Percentiles rank a stretch among this genome's conserved stretches.
Evolutionary conservation across 2,797 vertebrate species (phyloP).

Genomic region (Acipenser ruthenus): DNA sequence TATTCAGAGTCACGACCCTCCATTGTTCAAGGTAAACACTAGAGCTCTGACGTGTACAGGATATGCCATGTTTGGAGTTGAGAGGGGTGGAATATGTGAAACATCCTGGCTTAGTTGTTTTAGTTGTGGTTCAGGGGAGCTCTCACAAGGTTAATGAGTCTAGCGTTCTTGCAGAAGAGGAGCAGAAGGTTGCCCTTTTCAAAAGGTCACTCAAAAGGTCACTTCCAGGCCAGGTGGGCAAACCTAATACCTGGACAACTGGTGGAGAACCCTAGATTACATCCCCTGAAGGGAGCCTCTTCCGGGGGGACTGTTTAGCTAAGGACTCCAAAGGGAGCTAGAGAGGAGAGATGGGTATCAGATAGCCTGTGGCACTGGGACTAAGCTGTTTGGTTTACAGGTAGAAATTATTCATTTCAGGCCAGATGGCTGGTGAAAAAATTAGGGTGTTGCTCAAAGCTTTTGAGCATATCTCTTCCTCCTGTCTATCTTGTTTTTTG

Average conservation of each 20-base stretch:
- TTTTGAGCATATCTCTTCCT: not conserved
- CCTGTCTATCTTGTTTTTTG: not conserved
- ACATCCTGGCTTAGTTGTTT: conserved; percentile 27
- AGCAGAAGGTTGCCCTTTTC: conserved; percentile 24
- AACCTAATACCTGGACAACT: conserved; percentile 76
- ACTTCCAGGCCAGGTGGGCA: conserved; percentile 27
- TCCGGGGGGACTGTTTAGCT: conserved; percentile 32
- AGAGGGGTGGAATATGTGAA: conserved; percentile 22
- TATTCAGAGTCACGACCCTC: no score
- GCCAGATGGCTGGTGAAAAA: conserved; percentile 56
- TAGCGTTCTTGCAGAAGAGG: conserved; percentile 23
- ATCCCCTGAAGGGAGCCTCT: conserved; percentile 25
- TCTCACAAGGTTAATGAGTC: conserved; percentile 22
- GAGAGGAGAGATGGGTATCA: conserved; percentile 36
- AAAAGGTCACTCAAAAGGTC: conserved; percentile 20
- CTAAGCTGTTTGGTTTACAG: conserved; percentile 47
- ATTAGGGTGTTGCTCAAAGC: conserved; percentile 7
- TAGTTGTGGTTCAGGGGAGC: conserved; percentile 21
- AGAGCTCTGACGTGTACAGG: no score
- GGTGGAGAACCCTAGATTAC: conserved; percentile 37
- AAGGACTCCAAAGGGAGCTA: conserved; percentile 39
- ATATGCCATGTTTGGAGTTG: conserved; percentile 1
- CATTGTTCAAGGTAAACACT: no score
- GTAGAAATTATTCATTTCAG: conserved; percentile 41
- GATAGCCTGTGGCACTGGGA: conserved; percentile 40